A percentile compares a stretch with the other conserved stretches of the same genome.
phyloP scores from a whole-genome alignment of 2,797 vertebrate species.

The Ispidina picta region DNA sequence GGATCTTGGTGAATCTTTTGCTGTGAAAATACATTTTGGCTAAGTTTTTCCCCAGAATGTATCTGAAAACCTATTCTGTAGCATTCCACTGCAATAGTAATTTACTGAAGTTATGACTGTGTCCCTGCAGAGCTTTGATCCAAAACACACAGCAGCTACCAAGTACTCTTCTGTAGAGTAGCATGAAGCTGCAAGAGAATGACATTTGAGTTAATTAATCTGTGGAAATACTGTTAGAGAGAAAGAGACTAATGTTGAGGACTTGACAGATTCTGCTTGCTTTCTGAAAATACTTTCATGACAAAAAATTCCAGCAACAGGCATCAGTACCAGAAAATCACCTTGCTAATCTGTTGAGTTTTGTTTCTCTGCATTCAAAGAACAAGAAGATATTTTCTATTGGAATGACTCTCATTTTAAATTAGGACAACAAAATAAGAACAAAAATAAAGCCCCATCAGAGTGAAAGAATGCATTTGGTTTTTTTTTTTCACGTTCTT shows the following conservation, averaged over 20 bases:
- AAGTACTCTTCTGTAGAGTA: constrained; percentile 70
- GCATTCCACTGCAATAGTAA: constrained; percentile 42
- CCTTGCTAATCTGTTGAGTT: neutral
- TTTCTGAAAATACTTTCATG: constrained; percentile 43
- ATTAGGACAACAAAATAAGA: constrained; percentile 17
- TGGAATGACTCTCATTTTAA: constrained; percentile 34
- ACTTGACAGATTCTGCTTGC: constrained; percentile 48
- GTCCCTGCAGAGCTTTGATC: constrained; percentile 68
- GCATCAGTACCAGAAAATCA: constrained; percentile 16
- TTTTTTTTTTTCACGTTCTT: neutral
- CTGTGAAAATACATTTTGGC: neutral
- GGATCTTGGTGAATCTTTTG: neutral
- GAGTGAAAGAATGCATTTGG: neutral
- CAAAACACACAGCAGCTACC: constrained; percentile 72
- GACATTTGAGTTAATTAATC: constrained; percentile 75
- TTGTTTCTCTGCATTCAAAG: constrained; percentile 21
- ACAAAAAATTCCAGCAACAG: constrained; percentile 44
- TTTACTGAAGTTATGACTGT: constrained; percentile 55
- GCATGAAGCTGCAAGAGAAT: constrained; percentile 58
- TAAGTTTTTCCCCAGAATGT: neutral
- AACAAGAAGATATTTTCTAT: constrained; percentile 18
- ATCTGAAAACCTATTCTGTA: constrained; percentile 31
- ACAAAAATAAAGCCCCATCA: neutral
- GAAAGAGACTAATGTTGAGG: constrained; percentile 43
- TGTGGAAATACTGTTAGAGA: constrained; percentile 51